Conservation (phyloP, 2,113 vertebrate species). For the Strix aluco region DNA sequence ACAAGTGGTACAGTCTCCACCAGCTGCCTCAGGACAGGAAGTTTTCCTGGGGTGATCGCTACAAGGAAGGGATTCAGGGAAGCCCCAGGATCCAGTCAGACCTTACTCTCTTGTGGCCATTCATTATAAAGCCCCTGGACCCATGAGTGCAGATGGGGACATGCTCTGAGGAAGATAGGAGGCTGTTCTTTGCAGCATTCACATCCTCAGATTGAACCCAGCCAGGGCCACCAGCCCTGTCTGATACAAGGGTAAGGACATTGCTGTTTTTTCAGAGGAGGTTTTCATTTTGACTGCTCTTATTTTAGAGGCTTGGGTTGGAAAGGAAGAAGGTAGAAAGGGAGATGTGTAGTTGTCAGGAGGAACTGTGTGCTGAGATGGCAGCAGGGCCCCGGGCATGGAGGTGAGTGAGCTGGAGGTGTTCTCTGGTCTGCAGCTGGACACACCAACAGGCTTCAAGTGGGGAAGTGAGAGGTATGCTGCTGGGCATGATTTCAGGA, state of each 20-base stretch:
- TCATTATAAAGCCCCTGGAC: background rate
- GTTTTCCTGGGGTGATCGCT: background rate
- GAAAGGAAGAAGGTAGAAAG: background rate
- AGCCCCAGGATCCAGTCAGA: background rate
- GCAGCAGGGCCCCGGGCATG: fast-evolving
- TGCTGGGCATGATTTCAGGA: background rate
- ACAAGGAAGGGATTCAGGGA: background rate
- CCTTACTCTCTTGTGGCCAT: background rate
- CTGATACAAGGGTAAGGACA: fast-evolving
- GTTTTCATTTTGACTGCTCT: background rate
- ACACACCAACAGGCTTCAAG: background rate
- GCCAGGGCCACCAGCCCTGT: background rate
- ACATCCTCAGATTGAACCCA: background rate
- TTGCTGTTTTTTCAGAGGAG: background rate
- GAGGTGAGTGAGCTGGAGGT: background rate
- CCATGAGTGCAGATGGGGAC: fast-evolving
- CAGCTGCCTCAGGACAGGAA: background rate
- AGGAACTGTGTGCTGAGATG: background rate
- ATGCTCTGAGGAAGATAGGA: background rate
- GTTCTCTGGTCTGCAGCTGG: background rate
- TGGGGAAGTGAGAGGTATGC: background rate
- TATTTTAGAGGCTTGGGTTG: background rate
- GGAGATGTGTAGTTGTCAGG: background rate
- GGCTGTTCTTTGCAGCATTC: background rate
- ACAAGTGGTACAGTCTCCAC: background rate